These are phyloP conservation scores for Cervus canadensis DNA, from an alignment of 2,113 vertebrate genomes.

Conservation along the genomic window DNA sequence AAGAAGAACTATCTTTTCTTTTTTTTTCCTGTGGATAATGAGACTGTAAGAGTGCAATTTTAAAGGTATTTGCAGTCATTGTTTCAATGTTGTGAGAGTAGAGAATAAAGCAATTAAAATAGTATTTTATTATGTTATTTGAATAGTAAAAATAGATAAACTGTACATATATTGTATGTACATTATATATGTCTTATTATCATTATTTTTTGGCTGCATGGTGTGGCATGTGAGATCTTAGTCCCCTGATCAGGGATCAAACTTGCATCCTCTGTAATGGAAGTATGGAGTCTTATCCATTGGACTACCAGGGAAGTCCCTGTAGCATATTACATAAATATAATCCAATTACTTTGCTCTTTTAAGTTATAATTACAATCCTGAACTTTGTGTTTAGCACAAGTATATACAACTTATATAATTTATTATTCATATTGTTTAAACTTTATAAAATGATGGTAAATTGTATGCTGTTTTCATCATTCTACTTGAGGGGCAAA, in stretches of 20 bases:
- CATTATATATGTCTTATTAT: background rate
- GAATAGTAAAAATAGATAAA: background rate
- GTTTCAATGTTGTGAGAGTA: background rate
- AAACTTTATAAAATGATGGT: background rate
- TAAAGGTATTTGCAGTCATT: background rate
- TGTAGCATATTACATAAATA: background rate
- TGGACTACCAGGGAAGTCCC: background rate
- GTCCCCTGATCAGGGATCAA: background rate
- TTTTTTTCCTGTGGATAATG: background rate
- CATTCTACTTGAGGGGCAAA: background rate
- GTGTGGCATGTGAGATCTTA: background rate
- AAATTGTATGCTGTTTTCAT: background rate
- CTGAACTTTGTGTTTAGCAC: background rate
- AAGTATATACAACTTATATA: background rate
- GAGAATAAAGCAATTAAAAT: constrained; percentile 2
- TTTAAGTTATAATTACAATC: background rate
- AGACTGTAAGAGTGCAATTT: background rate
- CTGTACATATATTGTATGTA: background rate
- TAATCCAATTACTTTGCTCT: background rate
- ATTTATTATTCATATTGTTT: constrained; percentile 22
- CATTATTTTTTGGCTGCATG: background rate
- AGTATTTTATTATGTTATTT: constrained; percentile 27
- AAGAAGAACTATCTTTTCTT: background rate
- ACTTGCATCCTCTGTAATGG: background rate
- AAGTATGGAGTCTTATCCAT: background rate